Evolutionary conservation across 1,140 invertebrate genomes (phyloP).

Genomic region (Xylocopa sonorina): DNA sequence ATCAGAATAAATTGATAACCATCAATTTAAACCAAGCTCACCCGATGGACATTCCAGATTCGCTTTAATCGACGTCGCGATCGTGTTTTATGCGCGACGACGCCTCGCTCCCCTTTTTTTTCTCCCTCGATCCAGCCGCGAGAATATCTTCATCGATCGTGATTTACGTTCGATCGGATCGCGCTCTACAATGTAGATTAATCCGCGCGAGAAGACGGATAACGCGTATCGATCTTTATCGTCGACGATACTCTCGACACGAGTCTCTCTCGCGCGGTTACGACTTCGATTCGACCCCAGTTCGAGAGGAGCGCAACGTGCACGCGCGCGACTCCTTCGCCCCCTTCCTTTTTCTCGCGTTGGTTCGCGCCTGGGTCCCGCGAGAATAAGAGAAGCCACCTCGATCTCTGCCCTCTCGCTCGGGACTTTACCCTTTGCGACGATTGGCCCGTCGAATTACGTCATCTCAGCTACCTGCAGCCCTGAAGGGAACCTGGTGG

Average conservation of each 20-base stretch:
- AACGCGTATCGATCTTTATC: not conserved
- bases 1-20: not conserved
- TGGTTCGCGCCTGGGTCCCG: not conserved
- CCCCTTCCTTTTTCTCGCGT: not conserved
- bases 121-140: conserved; percentile 13
- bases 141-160: conserved; percentile 46
- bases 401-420: not conserved
- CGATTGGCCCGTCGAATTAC: conserved; percentile 53
- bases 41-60: conserved; percentile 30
- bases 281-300: not conserved
- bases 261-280: not conserved
- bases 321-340: too few species aligned
- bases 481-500: conserved; percentile 20
- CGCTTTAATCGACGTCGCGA: conserved; percentile 57
- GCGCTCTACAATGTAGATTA: conserved; percentile 30
- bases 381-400: conserved; percentile 23
- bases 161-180: conserved; percentile 45
- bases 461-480: conserved; percentile 54
- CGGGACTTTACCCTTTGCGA: conserved; percentile 48
- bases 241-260: not conserved
- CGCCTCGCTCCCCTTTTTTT: not conserved
- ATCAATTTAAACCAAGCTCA: conserved; percentile 15
- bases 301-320: too few species aligned
- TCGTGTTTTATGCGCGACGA: conserved; percentile 18
- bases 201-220: not conserved